Conservation (phyloP, 1,140 invertebrate species). For the Magallana ariakensis region DNA sequence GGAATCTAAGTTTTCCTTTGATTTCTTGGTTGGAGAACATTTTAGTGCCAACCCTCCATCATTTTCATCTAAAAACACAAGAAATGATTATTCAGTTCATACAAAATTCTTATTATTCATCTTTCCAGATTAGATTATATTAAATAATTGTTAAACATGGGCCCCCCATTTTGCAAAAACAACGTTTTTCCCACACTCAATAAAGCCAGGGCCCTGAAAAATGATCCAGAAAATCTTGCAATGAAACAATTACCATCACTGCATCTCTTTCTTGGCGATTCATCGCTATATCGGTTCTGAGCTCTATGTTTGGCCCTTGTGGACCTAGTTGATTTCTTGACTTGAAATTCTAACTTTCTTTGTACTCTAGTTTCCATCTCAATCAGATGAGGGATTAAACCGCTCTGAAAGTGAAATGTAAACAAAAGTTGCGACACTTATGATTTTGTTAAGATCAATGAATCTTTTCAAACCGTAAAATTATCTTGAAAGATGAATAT, state of each 20-base stretch:
- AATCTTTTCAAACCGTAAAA: neutral
- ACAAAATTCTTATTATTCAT: neutral
- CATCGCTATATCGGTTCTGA: conserved; percentile 1
- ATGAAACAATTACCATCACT: conserved; percentile 42
- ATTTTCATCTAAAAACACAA: conserved; percentile 45
- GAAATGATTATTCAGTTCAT: neutral
- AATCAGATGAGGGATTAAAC: neutral
- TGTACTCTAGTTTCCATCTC: conserved; percentile 56
- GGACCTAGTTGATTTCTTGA: conserved; percentile 59
- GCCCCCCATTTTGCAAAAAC: too few species aligned
- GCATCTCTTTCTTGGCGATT: conserved; percentile 54
- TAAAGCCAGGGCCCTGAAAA: too few species aligned
- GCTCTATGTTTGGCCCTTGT: neutral
- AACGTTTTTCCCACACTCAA: too few species aligned
- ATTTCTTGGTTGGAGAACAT: conserved; percentile 53
- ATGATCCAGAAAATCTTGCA: too few species aligned
- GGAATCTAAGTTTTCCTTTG: conserved; percentile 37
- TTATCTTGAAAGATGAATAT: too few species aligned
- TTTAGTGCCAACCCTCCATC: neutral
- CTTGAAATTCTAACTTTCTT: conserved; percentile 66
- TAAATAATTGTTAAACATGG: too few species aligned
- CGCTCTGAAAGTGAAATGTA: neutral
- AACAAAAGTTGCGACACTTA: neutral
- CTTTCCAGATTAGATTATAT: neutral
- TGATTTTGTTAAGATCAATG: neutral